Evolutionary conservation across 2,888 invertebrate genomes (phyloP).

Genomic region (Calameuta pallipes): DNA sequence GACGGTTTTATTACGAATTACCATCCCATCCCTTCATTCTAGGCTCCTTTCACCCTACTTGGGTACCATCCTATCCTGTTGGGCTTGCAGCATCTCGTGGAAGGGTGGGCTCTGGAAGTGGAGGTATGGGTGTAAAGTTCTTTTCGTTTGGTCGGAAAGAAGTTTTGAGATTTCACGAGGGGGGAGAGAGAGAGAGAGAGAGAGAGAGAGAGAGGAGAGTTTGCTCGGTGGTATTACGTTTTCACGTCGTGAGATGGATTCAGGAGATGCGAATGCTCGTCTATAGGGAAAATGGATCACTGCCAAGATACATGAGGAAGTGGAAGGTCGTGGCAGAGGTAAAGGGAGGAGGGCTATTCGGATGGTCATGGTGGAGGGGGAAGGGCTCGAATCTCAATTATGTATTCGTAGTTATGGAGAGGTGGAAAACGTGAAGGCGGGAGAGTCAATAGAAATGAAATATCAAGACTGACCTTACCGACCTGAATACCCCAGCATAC

Average conservation of each 20-base stretch:
- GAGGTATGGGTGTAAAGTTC: not conserved
- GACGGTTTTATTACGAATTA: not conserved
- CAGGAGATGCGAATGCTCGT: not conserved
- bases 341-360: not conserved
- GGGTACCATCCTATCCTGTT: not conserved
- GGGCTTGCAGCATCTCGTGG: not conserved
- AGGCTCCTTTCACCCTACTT: not conserved
- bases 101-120: not conserved
- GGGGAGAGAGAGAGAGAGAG: not conserved
- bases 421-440: constrained; percentile 19
- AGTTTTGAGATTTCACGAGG: not conserved
- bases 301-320: constrained; percentile 11
- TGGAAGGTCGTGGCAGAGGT: not conserved
- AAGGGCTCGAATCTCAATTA: constrained; percentile 44
- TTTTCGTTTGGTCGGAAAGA: not conserved
- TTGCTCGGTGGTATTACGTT: not conserved
- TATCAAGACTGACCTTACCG: constrained; percentile 44
- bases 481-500: constrained; percentile 22
- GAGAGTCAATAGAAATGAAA: constrained; percentile 51
- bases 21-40: not conserved
- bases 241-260: constrained; percentile 1
- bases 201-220: not conserved
- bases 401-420: constrained; percentile 44
- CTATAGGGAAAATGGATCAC: constrained; percentile 7
- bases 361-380: not conserved